These are phyloP conservation scores for Hypotaenidia philippensis DNA, from an alignment of 2,797 vertebrate genomes.

Conservation along the genomic window DNA sequence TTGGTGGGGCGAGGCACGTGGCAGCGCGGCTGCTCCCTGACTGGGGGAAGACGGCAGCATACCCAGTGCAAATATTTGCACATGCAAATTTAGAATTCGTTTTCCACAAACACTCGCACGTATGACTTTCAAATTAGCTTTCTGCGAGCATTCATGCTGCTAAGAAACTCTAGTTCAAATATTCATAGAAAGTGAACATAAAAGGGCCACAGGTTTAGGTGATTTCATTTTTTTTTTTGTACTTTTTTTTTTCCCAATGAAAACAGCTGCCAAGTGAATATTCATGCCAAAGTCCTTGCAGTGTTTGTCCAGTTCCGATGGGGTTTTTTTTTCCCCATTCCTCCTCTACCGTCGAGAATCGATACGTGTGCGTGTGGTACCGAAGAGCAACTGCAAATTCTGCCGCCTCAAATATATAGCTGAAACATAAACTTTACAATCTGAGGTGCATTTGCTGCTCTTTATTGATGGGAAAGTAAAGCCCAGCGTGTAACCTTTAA, in stretches of 20 bases:
- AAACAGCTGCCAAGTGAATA: not conserved
- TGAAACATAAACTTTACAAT: not conserved
- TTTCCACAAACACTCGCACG: slow-evolving; percentile 67
- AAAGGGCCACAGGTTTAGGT: slow-evolving; percentile 40
- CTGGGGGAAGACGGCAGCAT: slow-evolving; percentile 44
- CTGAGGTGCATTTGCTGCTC: not conserved
- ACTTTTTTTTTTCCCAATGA: not conserved
- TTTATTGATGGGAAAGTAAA: not conserved
- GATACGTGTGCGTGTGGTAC: not conserved
- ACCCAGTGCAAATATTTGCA: slow-evolving; percentile 69
- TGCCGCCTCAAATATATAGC: not conserved
- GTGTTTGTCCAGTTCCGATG: not conserved
- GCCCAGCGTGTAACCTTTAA: not conserved
- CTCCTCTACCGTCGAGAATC: not conserved
- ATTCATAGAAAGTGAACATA: slow-evolving; percentile 51
- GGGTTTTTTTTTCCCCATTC: not conserved
- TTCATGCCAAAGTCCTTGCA: not conserved
- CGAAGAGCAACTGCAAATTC: not conserved
- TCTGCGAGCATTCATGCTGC: slow-evolving; percentile 55
- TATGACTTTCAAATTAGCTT: slow-evolving; percentile 71
- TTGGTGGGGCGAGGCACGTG: slow-evolving; percentile 52
- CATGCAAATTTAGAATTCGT: slow-evolving; percentile 63
- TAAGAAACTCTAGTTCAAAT: slow-evolving; percentile 62
- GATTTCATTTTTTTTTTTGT: not conserved
- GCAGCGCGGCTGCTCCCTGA: slow-evolving; percentile 11